These are phyloP conservation scores for Drosophila kokeensis DNA, from an alignment of 2,888 invertebrate species.

Conservation along the genomic window DNA sequence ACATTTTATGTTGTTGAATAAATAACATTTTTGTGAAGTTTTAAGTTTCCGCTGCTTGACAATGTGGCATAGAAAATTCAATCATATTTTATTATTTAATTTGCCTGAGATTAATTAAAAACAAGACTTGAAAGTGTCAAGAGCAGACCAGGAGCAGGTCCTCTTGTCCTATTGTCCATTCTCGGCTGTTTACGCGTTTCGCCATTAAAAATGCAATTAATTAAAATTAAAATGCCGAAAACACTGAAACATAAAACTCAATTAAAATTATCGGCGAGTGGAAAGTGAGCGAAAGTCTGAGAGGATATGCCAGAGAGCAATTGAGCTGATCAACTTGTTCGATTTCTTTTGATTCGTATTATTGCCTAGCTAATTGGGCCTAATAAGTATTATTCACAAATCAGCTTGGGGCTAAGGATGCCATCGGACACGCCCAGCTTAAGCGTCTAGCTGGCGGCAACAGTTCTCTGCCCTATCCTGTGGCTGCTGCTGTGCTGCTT, in stretches of 20 bases:
- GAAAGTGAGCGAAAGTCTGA: conserved; percentile 6
- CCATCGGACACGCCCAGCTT: conserved; percentile 15
- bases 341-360: conserved; percentile 15
- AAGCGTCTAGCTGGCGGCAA: conserved; percentile 5
- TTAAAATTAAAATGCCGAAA: conserved; percentile 20
- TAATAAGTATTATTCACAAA: conserved; percentile 39
- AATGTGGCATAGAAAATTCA: conserved; percentile 15
- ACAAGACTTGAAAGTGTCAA: conserved; percentile 36
- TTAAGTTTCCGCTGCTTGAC: conserved; percentile 9
- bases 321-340: conserved; percentile 24
- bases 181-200: neutral
- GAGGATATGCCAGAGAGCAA: conserved; percentile 22
- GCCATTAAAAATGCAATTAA: conserved; percentile 50
- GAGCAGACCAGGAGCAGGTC: conserved; percentile 14
- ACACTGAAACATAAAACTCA: conserved; percentile 35
- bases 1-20: neutral
- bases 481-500: neutral
- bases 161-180: neutral
- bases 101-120: conserved; percentile 43
- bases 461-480: neutral
- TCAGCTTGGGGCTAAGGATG: conserved; percentile 24
- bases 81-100: conserved; percentile 36
- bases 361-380: conserved; percentile 54
- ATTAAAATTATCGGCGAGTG: conserved; percentile 44
- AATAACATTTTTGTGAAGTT: neutral